Evolutionary conservation across 1,140 invertebrate species (phyloP).

Genomic region (Eufriesea mexicana): DNA sequence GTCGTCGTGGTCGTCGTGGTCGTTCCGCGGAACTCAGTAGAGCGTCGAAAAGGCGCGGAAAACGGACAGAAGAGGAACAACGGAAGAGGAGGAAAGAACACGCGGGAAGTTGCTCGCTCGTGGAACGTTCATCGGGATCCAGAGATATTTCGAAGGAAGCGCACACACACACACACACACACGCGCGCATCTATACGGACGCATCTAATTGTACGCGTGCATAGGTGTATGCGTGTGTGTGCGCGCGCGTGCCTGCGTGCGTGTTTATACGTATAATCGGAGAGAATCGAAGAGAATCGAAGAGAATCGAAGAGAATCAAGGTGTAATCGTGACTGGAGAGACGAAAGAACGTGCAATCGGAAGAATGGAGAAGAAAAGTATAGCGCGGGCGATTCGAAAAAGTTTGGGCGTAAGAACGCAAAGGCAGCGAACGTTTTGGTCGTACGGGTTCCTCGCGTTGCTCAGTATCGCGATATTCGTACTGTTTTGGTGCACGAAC

Average conservation of each 20-base stretch:
- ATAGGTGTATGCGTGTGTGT: too few species aligned
- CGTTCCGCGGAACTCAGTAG: slow-evolving; percentile 62
- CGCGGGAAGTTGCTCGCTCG: too few species aligned
- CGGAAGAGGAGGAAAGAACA: background rate
- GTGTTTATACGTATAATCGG: too few species aligned
- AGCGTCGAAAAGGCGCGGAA: slow-evolving; percentile 62
- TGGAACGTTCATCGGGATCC: too few species aligned
- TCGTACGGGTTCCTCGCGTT: slow-evolving; percentile 43
- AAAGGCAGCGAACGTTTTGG: slow-evolving; percentile 8
- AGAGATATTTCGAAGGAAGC: background rate
- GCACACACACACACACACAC: too few species aligned
- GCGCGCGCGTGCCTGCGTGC: too few species aligned
- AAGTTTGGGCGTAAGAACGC: background rate
- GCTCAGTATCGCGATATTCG: slow-evolving; percentile 61
- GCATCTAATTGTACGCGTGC: too few species aligned
- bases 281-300: too few species aligned
- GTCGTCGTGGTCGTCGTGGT: background rate
- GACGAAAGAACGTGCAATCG: background rate
- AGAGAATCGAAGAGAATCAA: too few species aligned
- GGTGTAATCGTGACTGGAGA: too few species aligned
- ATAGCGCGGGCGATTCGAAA: background rate
- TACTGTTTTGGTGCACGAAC: slow-evolving; percentile 74
- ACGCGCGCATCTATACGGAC: too few species aligned
- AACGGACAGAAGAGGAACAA: background rate
- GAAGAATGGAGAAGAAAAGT: slow-evolving; percentile 5